phyloP scores from a whole-genome alignment of 2,113 vertebrate species.

The Ciconia stormi region DNA sequence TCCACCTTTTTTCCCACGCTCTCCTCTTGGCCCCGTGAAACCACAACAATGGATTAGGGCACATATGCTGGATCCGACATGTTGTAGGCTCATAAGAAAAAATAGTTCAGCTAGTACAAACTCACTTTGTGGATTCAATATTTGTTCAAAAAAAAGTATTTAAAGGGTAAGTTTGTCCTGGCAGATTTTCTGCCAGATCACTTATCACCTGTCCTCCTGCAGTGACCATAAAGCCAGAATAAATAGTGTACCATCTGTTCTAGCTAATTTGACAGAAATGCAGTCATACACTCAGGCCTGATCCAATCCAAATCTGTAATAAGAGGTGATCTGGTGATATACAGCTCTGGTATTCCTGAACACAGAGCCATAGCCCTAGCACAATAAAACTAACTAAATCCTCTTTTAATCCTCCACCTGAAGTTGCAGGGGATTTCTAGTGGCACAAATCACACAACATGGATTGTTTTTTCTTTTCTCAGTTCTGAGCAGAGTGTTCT shows the following conservation, averaged over 20 bases:
- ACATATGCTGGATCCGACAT: neutral
- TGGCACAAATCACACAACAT: rapidly evolving
- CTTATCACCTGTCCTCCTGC: neutral
- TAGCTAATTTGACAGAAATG: neutral
- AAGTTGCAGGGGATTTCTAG: neutral
- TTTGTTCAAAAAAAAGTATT: neutral
- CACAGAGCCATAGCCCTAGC: neutral
- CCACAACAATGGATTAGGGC: neutral
- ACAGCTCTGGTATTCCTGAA: neutral
- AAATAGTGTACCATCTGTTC: neutral
- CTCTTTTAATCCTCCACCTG: neutral
- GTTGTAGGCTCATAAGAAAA: neutral
- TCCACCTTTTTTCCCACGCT: neutral
- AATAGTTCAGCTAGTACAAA: neutral
- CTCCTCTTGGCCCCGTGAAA: neutral
- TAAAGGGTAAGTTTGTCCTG: neutral
- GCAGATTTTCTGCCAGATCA: neutral
- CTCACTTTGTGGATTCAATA: neutral
- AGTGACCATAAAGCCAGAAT: neutral
- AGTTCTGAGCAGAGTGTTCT: neutral
- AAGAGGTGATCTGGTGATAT: neutral
- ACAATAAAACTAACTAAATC: neutral
- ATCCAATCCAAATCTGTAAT: neutral
- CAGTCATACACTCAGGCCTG: neutral
- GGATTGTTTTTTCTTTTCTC: neutral